phyloP scores from a whole-genome alignment of 1,140 invertebrate species.

The Bacillus rossius region DNA sequence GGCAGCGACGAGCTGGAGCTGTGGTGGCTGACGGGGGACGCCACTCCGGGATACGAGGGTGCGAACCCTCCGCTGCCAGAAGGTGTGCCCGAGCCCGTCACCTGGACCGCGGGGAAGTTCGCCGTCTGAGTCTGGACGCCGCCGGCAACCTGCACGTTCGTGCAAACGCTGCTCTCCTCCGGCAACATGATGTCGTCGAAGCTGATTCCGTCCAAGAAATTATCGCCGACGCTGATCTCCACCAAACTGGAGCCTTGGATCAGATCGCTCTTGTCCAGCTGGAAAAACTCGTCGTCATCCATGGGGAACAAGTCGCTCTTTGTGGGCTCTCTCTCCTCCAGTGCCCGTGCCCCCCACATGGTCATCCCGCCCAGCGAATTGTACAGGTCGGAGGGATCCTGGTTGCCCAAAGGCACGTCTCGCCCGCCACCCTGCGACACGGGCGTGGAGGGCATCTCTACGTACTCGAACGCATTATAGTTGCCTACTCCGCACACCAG shows the following conservation, averaged over 20 bases:
- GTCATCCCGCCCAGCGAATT: slow-evolving; percentile 41
- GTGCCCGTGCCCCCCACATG: slow-evolving; percentile 41
- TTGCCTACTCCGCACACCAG: slow-evolving; percentile 38
- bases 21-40: slow-evolving; percentile 52
- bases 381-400: slow-evolving; percentile 32
- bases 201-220: slow-evolving; percentile 71
- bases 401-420: not conserved
- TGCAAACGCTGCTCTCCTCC: slow-evolving; percentile 51
- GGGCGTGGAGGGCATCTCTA: slow-evolving; percentile 10
- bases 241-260: slow-evolving; percentile 77
- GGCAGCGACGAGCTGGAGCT: slow-evolving; percentile 46
- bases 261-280: slow-evolving; percentile 81
- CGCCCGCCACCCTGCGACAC: not conserved
- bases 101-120: slow-evolving; percentile 12
- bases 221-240: slow-evolving; percentile 80
- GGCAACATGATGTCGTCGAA: slow-evolving; percentile 78
- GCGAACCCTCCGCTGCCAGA: not conserved
- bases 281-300: slow-evolving; percentile 86
- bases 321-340: slow-evolving; percentile 40
- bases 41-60: slow-evolving; percentile 29
- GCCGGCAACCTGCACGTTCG: slow-evolving; percentile 14
- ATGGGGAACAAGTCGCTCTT: slow-evolving; percentile 59
- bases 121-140: slow-evolving; percentile 7
- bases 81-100: slow-evolving; percentile 21
- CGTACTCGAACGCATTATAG: slow-evolving; percentile 43